Base-by-base conservation (phyloP, 1,140 invertebrate species). In the Camponotus vicinus region DNA sequence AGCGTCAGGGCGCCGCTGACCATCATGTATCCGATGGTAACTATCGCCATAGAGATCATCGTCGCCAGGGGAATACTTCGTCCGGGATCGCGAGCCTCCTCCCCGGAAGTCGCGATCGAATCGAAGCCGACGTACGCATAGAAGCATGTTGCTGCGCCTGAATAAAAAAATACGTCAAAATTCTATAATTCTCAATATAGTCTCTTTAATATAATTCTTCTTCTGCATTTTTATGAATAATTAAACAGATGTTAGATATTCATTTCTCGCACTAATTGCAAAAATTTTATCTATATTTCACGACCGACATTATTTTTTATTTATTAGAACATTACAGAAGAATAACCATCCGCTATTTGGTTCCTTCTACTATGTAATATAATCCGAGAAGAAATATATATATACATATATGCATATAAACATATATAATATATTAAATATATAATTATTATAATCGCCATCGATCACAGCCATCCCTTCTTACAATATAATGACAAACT, bases 121-220 rank as follows among this genome's bases (percentile, higher is more conserved):
- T 98, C 98, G 90, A 98, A 98, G 0, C 97, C 98, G 15, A 98
- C 97, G 90, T 98, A 99, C 0, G 98, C 98, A 91, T 98, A 99
- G 91, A 99, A 98, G 94, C 98, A 98, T 6, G 97, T 98, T 0
- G 98, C 98, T 3, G 98, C 98, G 27, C 98, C 98, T 95, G 49
- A 64, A 69, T 40, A 42, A 63, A 18, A 52, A 18, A 52, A 18
- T 27, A 18, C 11, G 8, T 11, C 13, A 34, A 5, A 32, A 76
- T 45, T n/a, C 42, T 32, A 63, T 15, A 40, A 59, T 0, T 2
- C 27, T 42, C 7, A 45, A 61, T 18, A 21, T 21, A 21, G 21
- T 21, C 21, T 21, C 21, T 21, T 21, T 21, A 21, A 21, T 21
- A 42, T 63, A 32, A 73, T 55, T 37, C 57, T 0, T 59, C 15